Evolutionary conservation across 2,797 vertebrate species (phyloP), one percentile per base, ranked within the genome.

Genomic region (Tauraco hartlaubi): DNA sequence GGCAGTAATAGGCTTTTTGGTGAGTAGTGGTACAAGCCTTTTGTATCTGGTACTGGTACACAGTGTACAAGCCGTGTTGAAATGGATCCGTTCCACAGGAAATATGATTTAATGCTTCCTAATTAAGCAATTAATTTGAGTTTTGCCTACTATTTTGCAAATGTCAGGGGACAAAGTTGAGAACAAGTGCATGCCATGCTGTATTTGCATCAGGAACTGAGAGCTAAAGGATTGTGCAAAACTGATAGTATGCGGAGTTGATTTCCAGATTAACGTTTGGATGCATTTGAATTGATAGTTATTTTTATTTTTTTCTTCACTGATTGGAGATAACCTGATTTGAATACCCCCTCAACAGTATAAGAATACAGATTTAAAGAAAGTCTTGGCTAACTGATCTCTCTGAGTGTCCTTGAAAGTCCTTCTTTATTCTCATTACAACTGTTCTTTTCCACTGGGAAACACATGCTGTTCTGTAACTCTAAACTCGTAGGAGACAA

Each of bases 391-490:
- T 88, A 77, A 48, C 33, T 90, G 82, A 69, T 94, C 52, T 92
- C 62, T 77, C 9, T 62, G 55, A 92, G 33, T 93, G 95, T 95
- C 85, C 91, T 92, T 94, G 77, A 94, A 96, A 96, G 93, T 91
- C 94, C 66, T 80, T 97, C 85, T 62, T 91, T 95, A 83, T 90
- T 92, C 88, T 95, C 92, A 74, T 85, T 96, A 79, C 12, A 7
- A 82, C 11, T 55, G 71, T n/a, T 92, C 17, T 97, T 96, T 96
- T 94, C 95, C 87, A 58, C 88, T 80, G 92, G 85, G 79, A 94
- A 93, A 88, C 68, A 74, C 13, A 93, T 94, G 88, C 92, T 96
- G 91, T 91, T 85, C 88, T 95, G 81, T 96, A 96, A 95, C 75
- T 86, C 75, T 95, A 96, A 97, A 95, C 69, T 95, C 56, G 3